phyloP scores from a whole-genome alignment of 2,888 invertebrate genomes.

The Pollenia amentaria region DNA sequence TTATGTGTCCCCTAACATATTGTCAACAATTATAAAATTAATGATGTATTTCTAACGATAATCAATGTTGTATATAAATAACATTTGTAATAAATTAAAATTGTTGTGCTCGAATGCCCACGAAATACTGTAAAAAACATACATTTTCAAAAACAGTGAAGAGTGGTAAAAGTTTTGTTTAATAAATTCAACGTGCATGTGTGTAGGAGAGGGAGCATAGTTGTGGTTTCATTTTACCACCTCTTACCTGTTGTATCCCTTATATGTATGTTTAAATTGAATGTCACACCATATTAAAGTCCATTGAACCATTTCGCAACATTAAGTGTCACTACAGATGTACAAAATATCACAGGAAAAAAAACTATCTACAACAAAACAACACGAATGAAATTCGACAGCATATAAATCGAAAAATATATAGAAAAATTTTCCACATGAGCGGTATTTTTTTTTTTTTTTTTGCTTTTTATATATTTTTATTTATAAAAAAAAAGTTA shows the following conservation, averaged over 20 bases:
- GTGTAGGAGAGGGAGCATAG: not conserved
- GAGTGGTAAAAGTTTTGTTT: not conserved
- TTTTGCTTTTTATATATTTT: not conserved
- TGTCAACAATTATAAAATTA: conserved; percentile 37
- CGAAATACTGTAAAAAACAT: not conserved
- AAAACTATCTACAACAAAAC: conserved; percentile 12
- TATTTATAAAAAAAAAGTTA: too few species aligned
- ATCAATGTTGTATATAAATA: conserved; percentile 34
- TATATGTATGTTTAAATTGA: conserved; percentile 37
- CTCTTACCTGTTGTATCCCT: conserved; percentile 28
- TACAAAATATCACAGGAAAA: conserved; percentile 19
- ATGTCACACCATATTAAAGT: conserved; percentile 63
- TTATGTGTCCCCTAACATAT: not conserved
- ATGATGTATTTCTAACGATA: conserved; percentile 32
- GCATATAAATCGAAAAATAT: conserved; percentile 67
- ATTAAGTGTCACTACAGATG: conserved; percentile 55
- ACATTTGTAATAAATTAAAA: conserved; percentile 47
- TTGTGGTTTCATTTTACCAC: not conserved
- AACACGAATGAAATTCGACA: conserved; percentile 35
- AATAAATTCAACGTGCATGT: not conserved
- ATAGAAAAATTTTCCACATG: conserved; percentile 36
- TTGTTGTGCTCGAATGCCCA: conserved; percentile 37
- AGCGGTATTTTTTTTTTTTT: not conserved
- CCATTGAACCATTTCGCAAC: conserved; percentile 47
- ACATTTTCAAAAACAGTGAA: not conserved